These are phyloP conservation scores for Albula glossodonta DNA, from an alignment of 2,113 vertebrate genomes.

Conservation along the genomic window DNA sequence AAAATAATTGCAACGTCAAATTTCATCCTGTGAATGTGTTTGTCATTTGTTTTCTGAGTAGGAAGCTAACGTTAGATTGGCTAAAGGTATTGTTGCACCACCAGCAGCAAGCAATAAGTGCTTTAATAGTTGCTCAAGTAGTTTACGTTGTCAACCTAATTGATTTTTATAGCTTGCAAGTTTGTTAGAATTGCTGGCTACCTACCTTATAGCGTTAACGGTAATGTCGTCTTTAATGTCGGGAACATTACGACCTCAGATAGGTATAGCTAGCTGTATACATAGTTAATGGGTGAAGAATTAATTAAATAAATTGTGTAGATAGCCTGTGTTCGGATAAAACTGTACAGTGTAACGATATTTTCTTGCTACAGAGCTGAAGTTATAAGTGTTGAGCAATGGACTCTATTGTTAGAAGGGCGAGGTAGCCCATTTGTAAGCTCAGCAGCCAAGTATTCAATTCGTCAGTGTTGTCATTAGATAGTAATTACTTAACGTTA, in stretches of 20 bases:
- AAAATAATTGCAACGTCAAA: background rate
- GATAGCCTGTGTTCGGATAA: background rate
- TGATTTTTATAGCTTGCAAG: constrained; percentile 1
- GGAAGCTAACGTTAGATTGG: background rate
- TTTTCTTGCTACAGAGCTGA: background rate
- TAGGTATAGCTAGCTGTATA: background rate
- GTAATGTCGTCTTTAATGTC: too few species aligned
- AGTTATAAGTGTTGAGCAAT: background rate
- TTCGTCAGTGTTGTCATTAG: too few species aligned
- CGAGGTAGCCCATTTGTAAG: background rate
- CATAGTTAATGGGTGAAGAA: background rate
- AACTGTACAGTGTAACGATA: background rate
- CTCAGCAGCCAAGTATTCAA: background rate
- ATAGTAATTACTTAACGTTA: background rate
- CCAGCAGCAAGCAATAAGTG: background rate
- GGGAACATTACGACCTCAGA: too few species aligned
- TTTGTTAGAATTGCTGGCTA: background rate
- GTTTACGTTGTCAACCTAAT: background rate
- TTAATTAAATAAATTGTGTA: background rate
- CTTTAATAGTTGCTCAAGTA: background rate
- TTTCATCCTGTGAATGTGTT: background rate
- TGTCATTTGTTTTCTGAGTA: constrained; percentile 19
- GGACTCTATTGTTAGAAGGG: background rate
- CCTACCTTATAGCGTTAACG: background rate
- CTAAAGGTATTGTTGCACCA: background rate